Evolutionary conservation across 2,113 vertebrate genomes (phyloP), one percentile per base, ranked within the genome.

Genomic region (Coptodon rendalli): DNA sequence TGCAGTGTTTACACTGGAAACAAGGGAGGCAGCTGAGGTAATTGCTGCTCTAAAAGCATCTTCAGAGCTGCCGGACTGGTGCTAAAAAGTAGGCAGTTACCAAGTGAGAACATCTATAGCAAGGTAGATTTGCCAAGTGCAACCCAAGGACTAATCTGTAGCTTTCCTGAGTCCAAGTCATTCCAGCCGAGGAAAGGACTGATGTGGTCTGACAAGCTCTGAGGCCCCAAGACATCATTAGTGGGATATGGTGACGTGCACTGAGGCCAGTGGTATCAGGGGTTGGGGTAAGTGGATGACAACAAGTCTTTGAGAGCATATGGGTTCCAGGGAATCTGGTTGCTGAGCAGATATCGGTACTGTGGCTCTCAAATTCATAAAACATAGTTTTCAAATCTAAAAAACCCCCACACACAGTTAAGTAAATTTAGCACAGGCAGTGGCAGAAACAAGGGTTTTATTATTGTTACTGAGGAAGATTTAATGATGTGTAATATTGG

Each of bases 151-250:
- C 36, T 53, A 27, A 54, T 36, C 27, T 85, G 29, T 38, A 16
- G 57, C 29, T 83, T 82, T 63, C 80, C 53, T 17, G 10, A 90
- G 68, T 31, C n/a, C 43, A 19, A 78, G 36, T 81, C 57, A 57
- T 78, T 57, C 71, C 66, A 17, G 82, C 52, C 52, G 10, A 85
- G 31, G 48, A 54, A 56, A 68, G 56, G 17, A 52, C 53, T 61
- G 63, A 88, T 92, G 50, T 63, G 38, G 24, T 56, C 29, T 91
- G 91, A 92, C 92, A 89, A 84, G 81, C 31, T 5, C 59, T 4
- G 16, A 61, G 24, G 59, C 86, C 54, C 19, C 16, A 57, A 84
- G 79, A 79, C 87, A 85, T 91, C 80, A 89, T 95, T 91, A 93
- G 79, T 85, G 82, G 57, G 53, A 90, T 80, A 50, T 52, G 76